A percentile compares a stretch with the other conserved stretches of the same genome.
Evolutionary conservation across 2,113 vertebrate genomes (phyloP).

Genomic region (Sebastes schlegelii): DNA sequence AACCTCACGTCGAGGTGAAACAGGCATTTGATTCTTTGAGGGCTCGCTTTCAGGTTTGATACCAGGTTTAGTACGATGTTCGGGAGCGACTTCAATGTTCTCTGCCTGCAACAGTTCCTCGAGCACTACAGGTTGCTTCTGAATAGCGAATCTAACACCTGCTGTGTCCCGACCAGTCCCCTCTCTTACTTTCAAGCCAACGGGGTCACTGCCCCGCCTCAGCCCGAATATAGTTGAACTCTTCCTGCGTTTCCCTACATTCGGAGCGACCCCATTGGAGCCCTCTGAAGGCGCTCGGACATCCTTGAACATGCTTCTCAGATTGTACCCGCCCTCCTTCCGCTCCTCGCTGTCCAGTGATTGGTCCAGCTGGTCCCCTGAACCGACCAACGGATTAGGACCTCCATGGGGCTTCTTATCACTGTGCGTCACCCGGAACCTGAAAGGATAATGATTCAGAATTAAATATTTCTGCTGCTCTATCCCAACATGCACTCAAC

Average conservation of each 20-base stretch:
- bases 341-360: constrained; percentile 76
- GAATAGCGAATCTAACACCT: constrained; percentile 36
- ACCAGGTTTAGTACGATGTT: constrained; percentile 1
- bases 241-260: constrained; percentile 66
- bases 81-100: neutral
- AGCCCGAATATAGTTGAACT: constrained; percentile 67
- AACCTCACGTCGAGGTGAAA: neutral
- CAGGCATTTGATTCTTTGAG: neutral
- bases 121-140: constrained; percentile 54
- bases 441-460: constrained; percentile 50
- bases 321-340: constrained; percentile 71
- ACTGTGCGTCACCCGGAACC: constrained; percentile 93
- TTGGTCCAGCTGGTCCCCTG: constrained; percentile 70
- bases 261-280: constrained; percentile 52
- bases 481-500: neutral
- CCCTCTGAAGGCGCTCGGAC: constrained; percentile 41
- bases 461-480: neutral
- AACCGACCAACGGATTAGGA: constrained; percentile 67
- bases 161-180: constrained; percentile 13
- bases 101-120: constrained; percentile 39
- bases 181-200: constrained; percentile 46
- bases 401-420: constrained; percentile 88
- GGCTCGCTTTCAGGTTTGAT: constrained; percentile 8
- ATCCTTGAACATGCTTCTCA: constrained; percentile 83
- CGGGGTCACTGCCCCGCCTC: constrained; percentile 67